Base-by-base conservation (phyloP, 2,888 invertebrate species). In the Phrixothrix hirtus region DNA sequence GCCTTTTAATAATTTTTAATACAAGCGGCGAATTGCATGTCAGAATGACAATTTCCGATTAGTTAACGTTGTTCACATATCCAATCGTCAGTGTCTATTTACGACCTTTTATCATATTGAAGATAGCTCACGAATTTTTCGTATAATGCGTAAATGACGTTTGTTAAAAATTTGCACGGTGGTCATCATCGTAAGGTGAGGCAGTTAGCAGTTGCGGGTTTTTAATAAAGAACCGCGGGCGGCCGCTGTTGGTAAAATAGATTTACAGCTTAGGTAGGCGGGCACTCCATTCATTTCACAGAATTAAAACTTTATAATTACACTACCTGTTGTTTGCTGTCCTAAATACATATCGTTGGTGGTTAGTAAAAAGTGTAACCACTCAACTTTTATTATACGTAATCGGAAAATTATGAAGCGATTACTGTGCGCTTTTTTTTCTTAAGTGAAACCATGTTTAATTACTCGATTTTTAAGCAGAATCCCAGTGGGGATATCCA, bases 291-390 rank as follows among this genome's bases (percentile, higher is more conserved):
- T 48, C 52, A 57, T 52, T 56, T 52, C 48, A 47, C 44, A 50
- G 57, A 55, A 57, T 59, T 59, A 59, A 57, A 59, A 59, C 57
- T 59, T 57, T 59, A 55, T 59, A 59, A 59, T 59, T 59, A 57
- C 53, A 39, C 48, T 54, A 54, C 54, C 54, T 54, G 54, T 54
- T 54, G 54, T 54, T 54, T 54, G 54, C 45, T 45, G 54, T 54
- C 49, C 54, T 49, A 54, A 54, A 54, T 54, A 54, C 49, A 54
- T 39, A 54, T 15, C 36, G 34, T 36, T 14, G 29, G 32, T 12
- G 27, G 17, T 47, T 32, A 25, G 12, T 21, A 25, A 27, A 46
- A 26, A 7, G n/a, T n/a, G n/a, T n/a, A n/a, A n/a, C n/a, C 14
- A 15, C 32, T 13, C 26, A 26, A 32, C 39, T 48, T 45, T 36